Evolutionary conservation across 2,113 vertebrate genomes (phyloP).

Genomic region (Tyrannus savana): DNA sequence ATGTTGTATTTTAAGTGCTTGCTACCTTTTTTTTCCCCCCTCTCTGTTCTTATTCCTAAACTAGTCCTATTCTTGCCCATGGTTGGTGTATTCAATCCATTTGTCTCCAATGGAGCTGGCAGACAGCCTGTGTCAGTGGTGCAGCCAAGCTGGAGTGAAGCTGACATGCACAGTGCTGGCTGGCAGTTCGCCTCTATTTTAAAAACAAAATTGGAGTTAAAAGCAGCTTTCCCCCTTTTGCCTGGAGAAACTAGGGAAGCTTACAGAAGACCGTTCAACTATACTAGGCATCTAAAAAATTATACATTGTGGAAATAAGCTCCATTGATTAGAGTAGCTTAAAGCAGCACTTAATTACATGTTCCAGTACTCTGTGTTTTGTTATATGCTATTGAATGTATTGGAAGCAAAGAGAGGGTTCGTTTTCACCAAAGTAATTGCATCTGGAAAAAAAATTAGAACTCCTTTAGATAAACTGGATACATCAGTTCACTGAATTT

Average conservation of each 20-base stretch:
- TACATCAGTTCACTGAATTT: conserved; percentile 64
- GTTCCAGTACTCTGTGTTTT: conserved; percentile 73
- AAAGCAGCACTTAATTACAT: conserved; percentile 79
- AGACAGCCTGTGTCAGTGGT: neutral
- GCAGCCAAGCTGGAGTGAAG: conserved; percentile 55
- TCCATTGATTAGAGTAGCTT: conserved; percentile 78
- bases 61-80: neutral
- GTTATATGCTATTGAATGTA: conserved; percentile 70
- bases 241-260: conserved; percentile 62
- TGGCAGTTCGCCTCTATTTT: conserved; percentile 68
- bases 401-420: conserved; percentile 67
- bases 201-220: conserved; percentile 63
- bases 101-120: conserved; percentile 56
- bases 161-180: conserved; percentile 50
- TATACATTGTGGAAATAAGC: conserved; percentile 74
- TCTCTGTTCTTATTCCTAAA: neutral
- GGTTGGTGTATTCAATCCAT: neutral
- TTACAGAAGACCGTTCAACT: conserved; percentile 66
- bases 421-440: conserved; percentile 75
- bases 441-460: conserved; percentile 52
- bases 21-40: neutral
- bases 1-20: neutral
- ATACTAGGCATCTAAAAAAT: conserved; percentile 75
- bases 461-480: conserved; percentile 65
- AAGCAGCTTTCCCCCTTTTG: conserved; percentile 67